phyloP scores from a whole-genome alignment of 2,797 vertebrate genomes.

The Gallinago stenura region DNA sequence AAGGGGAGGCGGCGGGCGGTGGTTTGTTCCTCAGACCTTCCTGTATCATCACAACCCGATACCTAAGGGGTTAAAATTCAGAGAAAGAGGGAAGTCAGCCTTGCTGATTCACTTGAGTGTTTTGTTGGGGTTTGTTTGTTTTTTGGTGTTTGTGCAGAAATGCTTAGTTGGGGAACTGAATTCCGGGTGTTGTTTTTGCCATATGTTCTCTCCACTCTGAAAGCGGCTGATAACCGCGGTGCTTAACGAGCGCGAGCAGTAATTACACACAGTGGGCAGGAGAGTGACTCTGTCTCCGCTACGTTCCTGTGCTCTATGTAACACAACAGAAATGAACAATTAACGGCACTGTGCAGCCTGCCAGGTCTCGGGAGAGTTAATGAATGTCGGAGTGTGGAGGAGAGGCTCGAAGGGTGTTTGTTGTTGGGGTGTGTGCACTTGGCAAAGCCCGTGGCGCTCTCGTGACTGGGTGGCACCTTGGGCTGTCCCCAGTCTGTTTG shows the following conservation, averaged over 20 bases:
- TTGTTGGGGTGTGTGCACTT: neutral
- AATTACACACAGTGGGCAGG: rapidly evolving
- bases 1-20: rapidly evolving
- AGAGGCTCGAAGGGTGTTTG: neutral
- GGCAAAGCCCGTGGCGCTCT: neutral
- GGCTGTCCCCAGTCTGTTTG: neutral
- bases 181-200: neutral
- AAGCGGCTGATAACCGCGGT: neutral
- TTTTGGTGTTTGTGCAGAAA: neutral
- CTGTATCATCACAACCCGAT: rapidly evolving
- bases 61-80: neutral
- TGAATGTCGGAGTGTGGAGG: neutral
- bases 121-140: too few species aligned
- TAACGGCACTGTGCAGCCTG: rapidly evolving
- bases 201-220: neutral
- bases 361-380: neutral
- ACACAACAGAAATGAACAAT: neutral
- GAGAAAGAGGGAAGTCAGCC: neutral
- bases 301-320: rapidly evolving
- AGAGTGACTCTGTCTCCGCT: neutral
- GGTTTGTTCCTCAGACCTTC: rapidly evolving
- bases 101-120: neutral
- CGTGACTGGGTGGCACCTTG: neutral
- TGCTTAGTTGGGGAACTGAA: neutral
- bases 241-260: neutral